Conservation (phyloP, 2,797 vertebrate species). For the Arctocebus calabarensis region DNA sequence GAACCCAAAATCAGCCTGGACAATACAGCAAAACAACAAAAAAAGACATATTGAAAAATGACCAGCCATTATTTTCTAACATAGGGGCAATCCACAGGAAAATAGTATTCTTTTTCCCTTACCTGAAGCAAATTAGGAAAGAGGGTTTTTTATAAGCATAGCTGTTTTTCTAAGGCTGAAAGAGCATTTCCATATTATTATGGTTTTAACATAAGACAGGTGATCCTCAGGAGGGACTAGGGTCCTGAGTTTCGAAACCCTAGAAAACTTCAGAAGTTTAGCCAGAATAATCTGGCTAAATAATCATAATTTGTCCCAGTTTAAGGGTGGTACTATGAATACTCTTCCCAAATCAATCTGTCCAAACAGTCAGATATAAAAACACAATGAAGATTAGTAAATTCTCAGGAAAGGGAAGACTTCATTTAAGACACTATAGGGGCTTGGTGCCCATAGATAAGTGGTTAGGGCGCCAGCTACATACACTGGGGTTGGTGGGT, state of each 20-base stretch:
- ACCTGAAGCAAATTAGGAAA: conserved; percentile 46
- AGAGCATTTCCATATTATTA: conserved; percentile 18
- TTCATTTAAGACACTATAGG: neutral
- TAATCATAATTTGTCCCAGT: neutral
- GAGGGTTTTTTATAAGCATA: neutral
- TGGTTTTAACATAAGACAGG: neutral
- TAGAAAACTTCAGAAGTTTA: conserved; percentile 1
- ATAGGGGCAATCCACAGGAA: neutral
- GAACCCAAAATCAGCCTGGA: neutral
- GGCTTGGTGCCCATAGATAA: no score
- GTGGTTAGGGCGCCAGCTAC: no score
- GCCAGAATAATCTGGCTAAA: neutral
- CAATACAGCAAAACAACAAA: neutral
- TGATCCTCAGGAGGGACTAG: neutral
- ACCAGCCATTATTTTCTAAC: neutral
- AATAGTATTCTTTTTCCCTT: neutral
- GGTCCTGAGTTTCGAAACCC: neutral
- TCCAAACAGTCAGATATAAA: conserved; percentile 2
- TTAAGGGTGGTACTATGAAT: neutral
- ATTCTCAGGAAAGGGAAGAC: conserved; percentile 25
- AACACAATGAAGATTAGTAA: conserved; percentile 13
- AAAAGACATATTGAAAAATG: neutral
- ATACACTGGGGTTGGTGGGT: no score
- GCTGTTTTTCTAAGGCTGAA: neutral
- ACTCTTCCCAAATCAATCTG: neutral